Percentiles rank a stretch among this genome's conserved stretches.
phyloP scores from a whole-genome alignment of 2,113 vertebrate species.

The Seriola quinqueradiata region DNA sequence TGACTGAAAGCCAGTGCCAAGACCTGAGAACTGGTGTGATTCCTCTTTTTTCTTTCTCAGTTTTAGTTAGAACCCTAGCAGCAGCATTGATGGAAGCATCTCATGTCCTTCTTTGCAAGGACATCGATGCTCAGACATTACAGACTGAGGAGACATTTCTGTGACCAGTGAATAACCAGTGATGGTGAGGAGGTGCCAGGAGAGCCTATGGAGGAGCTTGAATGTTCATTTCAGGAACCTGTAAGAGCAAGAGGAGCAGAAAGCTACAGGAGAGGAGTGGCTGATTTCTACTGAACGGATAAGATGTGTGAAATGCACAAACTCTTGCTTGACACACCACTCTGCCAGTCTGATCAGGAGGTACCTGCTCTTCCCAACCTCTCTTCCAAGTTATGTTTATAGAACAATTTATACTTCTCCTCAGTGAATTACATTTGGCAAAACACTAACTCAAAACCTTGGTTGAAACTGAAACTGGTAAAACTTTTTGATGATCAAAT shows the following conservation, averaged over 20 bases:
- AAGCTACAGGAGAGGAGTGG: neutral
- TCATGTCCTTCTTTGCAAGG: neutral
- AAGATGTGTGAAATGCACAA: neutral
- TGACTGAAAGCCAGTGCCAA: too few species aligned
- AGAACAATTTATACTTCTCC: constrained; percentile 9
- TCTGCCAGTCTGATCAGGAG: neutral
- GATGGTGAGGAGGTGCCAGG: neutral
- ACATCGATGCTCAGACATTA: neutral
- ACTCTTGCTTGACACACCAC: neutral
- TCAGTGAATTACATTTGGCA: constrained; percentile 14
- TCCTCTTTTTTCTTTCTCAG: too few species aligned
- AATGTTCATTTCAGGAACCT: neutral
- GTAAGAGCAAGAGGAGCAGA: neutral
- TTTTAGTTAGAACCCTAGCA: too few species aligned
- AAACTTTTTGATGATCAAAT: constrained; percentile 15
- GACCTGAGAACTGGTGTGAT: too few species aligned
- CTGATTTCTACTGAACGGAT: neutral
- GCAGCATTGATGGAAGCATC: too few species aligned
- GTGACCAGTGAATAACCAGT: neutral
- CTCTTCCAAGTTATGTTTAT: constrained; percentile 4
- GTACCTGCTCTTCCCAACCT: neutral
- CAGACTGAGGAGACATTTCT: neutral
- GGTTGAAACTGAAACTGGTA: constrained; percentile 4
- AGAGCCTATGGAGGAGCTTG: neutral
- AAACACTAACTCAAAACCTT: constrained; percentile 12